phyloP scores from a whole-genome alignment of 2,797 vertebrate species.

The Coendou prehensilis region DNA sequence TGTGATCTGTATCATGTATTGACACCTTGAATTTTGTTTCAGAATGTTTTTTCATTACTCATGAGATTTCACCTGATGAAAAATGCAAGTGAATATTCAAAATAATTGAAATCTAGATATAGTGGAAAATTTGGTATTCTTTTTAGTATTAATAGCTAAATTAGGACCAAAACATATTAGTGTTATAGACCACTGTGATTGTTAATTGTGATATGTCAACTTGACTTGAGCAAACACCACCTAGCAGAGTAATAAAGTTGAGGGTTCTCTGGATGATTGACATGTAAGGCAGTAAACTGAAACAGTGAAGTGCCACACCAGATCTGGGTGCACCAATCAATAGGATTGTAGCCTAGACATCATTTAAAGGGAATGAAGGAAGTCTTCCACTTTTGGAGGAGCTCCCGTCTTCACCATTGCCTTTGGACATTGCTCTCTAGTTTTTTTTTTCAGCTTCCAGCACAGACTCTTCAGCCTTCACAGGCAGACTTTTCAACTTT shows the following conservation, averaged over 20 bases:
- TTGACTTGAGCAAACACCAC: neutral
- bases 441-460: neutral
- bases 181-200: neutral
- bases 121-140: neutral
- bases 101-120: neutral
- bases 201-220: neutral
- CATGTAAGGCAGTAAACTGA: neutral
- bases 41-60: neutral
- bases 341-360: accelerated
- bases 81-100: neutral
- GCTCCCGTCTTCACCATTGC: neutral
- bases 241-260: neutral
- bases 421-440: neutral
- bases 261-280: neutral
- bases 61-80: neutral
- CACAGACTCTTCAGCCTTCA: neutral
- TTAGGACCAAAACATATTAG: neutral
- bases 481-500: neutral
- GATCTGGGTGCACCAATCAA: neutral
- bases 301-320: neutral
- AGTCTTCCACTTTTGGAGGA: neutral
- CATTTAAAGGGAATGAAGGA: neutral
- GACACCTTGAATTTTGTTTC: neutral
- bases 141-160: neutral
- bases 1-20: neutral